Conservation (phyloP, 2,888 invertebrate genomes). For the Acanthosepion pharaonis region DNA sequence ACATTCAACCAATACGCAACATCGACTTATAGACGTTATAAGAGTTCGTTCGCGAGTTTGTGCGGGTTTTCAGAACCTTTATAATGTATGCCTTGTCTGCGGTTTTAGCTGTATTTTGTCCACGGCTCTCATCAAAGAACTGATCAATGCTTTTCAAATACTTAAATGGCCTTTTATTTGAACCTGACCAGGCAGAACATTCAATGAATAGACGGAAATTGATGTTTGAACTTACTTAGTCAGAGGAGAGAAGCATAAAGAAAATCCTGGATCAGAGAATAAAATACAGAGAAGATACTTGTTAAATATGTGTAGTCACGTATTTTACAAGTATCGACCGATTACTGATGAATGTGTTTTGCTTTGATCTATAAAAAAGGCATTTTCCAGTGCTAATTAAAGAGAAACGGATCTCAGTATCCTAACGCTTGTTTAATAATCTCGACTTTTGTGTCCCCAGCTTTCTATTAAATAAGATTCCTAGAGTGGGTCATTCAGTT, state of each 20-base stretch:
- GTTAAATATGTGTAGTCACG: background rate
- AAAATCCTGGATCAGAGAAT: background rate
- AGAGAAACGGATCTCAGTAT: background rate
- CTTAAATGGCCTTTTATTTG: constrained; percentile 1
- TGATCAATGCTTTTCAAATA: background rate
- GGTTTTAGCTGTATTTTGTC: background rate
- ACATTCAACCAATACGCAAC: too few relatives aligned
- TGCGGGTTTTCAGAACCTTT: background rate
- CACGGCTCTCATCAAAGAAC: background rate
- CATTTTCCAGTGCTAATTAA: background rate
- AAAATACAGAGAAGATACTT: background rate
- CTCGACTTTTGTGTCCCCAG: too few relatives aligned
- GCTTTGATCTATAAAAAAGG: background rate
- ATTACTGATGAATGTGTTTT: background rate
- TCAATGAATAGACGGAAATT: background rate
- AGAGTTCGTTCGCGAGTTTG: background rate
- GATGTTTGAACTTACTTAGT: background rate
- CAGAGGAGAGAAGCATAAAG: background rate
- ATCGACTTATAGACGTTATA: too few relatives aligned
- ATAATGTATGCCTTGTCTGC: background rate
- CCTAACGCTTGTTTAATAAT: background rate
- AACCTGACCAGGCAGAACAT: background rate
- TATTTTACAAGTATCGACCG: background rate
- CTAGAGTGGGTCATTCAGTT: too few relatives aligned
- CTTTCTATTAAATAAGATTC: too few relatives aligned